Conservation (phyloP, 1,140 invertebrate genomes). For the Megalopta genalis region DNA sequence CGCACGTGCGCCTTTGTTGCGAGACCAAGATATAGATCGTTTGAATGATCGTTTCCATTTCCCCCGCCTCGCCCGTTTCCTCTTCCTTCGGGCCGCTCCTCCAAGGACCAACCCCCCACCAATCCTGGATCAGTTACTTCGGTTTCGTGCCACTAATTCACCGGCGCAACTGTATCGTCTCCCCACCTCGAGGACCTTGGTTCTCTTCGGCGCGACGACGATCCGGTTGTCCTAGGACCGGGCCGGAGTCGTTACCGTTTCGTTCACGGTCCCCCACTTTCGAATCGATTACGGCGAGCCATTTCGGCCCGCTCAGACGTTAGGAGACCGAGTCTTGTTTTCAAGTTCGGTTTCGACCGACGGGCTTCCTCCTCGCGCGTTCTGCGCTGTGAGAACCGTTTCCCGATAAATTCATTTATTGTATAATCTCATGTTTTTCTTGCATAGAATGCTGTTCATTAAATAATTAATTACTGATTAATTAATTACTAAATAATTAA, state of each 20-base stretch:
- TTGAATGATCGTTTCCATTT: not conserved
- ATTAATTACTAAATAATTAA: too few relatives aligned
- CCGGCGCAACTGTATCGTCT: slow-evolving; percentile 68
- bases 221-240: slow-evolving; percentile 62
- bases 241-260: slow-evolving; percentile 28
- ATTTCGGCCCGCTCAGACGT: not conserved
- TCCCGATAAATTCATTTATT: too few relatives aligned
- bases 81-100: too few relatives aligned
- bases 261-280: not conserved
- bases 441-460: too few relatives aligned
- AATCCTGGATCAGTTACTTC: slow-evolving; percentile 43
- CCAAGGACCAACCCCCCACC: not conserved
- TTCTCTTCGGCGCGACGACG: slow-evolving; percentile 20
- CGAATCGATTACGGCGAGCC: not conserved
- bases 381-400: too few relatives aligned
- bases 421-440: too few relatives aligned
- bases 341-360: not conserved
- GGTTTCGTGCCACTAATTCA: slow-evolving; percentile 68
- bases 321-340: not conserved
- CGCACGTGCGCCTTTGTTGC: slow-evolving; percentile 10
- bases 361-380: not conserved
- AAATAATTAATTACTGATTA: too few relatives aligned
- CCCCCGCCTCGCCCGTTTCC: not conserved
- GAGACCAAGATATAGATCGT: too few relatives aligned
- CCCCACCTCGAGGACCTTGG: slow-evolving; percentile 52